Conservation (phyloP, 2,797 vertebrate genomes). For the Catostomus latipinnis region DNA sequence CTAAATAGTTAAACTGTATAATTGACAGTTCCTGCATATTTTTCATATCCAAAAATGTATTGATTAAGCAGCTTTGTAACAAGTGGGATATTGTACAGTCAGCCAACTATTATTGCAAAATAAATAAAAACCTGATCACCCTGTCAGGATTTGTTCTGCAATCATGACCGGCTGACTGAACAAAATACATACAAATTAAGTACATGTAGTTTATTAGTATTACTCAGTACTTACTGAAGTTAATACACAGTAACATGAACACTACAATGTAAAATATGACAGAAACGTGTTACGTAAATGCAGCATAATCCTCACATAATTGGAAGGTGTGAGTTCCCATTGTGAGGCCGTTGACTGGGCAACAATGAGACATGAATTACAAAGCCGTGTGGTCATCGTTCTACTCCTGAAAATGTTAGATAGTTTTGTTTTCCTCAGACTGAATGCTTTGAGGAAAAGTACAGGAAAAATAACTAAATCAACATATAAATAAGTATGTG, state of each 20-base stretch:
- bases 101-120: background rate
- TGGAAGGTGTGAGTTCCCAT: background rate
- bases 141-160: background rate
- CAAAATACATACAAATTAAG: background rate
- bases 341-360: background rate
- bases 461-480: background rate
- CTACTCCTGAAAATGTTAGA: slow-evolving; percentile 17
- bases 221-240: background rate
- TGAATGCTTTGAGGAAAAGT: slow-evolving; percentile 18
- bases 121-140: background rate
- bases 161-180: too few relatives aligned
- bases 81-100: background rate
- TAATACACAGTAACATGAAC: background rate
- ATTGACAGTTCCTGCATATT: background rate
- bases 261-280: background rate
- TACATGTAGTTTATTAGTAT: background rate
- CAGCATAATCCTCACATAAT: background rate
- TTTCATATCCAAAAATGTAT: too few relatives aligned
- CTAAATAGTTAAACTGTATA: too few relatives aligned
- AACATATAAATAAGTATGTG: background rate
- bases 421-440: slow-evolving; percentile 33
- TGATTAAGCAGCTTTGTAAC: background rate
- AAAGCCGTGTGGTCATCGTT: slow-evolving; percentile 10
- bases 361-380: background rate
- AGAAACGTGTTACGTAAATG: background rate